Percentiles rank a stretch among this genome's conserved stretches.
phyloP scores from a whole-genome alignment of 2,113 vertebrate genomes.

The Origma solitaria region DNA sequence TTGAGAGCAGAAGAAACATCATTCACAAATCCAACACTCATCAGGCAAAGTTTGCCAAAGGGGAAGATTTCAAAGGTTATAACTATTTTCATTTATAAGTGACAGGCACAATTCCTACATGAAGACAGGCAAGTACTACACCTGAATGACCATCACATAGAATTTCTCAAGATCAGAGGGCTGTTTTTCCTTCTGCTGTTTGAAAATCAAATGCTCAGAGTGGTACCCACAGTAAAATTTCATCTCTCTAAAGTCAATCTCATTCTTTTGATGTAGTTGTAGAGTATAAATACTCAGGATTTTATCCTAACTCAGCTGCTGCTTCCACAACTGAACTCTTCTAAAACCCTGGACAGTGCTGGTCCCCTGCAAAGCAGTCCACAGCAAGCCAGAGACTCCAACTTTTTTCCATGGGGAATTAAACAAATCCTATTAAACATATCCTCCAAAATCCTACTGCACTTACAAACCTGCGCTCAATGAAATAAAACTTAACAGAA shows the following conservation, averaged over 20 bases:
- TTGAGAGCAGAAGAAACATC: not conserved
- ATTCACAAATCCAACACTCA: not conserved
- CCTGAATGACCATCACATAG: rapidly evolving
- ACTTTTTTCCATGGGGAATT: not conserved
- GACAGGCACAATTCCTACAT: not conserved
- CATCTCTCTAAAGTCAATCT: not conserved
- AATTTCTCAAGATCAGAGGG: not conserved
- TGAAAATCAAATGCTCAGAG: not conserved
- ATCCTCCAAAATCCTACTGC: not conserved
- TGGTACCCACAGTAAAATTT: not conserved
- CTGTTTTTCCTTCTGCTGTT: not conserved
- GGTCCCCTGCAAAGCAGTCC: not conserved
- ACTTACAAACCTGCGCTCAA: not conserved
- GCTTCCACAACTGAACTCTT: not conserved
- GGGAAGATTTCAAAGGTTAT: not conserved
- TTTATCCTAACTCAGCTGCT: not conserved
- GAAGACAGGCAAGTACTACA: not conserved
- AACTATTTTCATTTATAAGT: not conserved
- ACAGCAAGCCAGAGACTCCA: not conserved
- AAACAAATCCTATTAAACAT: not conserved
- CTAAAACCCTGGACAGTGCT: not conserved
- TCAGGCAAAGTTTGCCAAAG: not conserved
- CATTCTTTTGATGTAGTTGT: not conserved
- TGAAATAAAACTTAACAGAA: not conserved
- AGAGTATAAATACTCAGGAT: not conserved